Conservation (phyloP, 2,888 invertebrate species). For the Dromius quadrimaculatus region DNA sequence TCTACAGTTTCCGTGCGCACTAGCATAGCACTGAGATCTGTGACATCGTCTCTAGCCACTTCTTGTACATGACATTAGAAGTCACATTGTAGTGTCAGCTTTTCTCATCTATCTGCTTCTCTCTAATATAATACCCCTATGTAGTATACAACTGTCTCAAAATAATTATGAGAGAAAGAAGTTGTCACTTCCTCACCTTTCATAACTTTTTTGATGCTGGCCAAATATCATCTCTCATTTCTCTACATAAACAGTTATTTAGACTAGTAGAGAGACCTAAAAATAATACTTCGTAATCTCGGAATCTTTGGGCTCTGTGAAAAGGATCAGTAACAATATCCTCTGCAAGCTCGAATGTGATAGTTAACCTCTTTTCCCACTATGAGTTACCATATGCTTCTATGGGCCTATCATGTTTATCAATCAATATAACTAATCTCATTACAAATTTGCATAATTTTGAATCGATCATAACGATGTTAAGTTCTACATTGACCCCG, state of each 20-base stretch:
- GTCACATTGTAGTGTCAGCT: slow-evolving; percentile 8
- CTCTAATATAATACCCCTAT: slow-evolving; percentile 12
- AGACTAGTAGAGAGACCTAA: no score
- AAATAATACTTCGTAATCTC: no score
- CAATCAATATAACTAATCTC: slow-evolving; percentile 16
- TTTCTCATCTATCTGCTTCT: slow-evolving; percentile 1
- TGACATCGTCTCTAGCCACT: not conserved
- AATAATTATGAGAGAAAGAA: slow-evolving; percentile 29
- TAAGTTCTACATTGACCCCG: slow-evolving; percentile 12
- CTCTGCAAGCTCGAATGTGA: no score
- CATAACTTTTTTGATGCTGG: not conserved
- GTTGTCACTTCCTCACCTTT: not conserved
- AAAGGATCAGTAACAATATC: no score
- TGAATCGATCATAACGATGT: slow-evolving; percentile 9
- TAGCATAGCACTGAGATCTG: not conserved
- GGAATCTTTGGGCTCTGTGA: no score
- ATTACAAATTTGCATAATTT: slow-evolving; percentile 33
- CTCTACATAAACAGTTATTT: no score
- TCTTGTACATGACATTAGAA: not conserved
- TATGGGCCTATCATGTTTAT: not conserved
- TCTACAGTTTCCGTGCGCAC: not conserved
- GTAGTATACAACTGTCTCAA: slow-evolving; percentile 40
- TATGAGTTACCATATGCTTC: not conserved
- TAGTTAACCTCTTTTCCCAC: not conserved
- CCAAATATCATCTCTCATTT: no score